Conservation (phyloP, 1,140 invertebrate species). For the Sinella curviseta region DNA sequence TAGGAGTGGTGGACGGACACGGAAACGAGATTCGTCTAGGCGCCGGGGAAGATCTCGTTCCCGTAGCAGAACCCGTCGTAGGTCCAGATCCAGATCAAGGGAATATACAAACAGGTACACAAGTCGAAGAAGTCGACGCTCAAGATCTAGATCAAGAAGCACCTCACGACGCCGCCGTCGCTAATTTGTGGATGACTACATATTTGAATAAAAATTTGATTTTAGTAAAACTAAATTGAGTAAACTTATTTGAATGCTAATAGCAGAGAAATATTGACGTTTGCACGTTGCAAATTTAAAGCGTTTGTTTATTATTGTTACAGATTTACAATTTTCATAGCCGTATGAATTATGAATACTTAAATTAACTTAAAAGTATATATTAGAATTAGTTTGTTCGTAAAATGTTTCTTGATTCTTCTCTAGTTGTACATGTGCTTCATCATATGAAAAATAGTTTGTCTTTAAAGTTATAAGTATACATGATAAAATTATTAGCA, state of each 20-base stretch:
- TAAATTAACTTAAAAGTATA: too few relatives aligned
- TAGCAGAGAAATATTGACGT: background rate
- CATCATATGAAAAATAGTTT: too few relatives aligned
- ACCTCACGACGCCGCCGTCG: background rate
- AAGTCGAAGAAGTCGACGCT: background rate
- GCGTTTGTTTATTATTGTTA: too few relatives aligned
- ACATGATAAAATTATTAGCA: too few relatives aligned
- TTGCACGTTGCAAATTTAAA: background rate
- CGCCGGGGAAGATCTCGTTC: background rate
- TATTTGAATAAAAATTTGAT: background rate
- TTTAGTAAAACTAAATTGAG: too few relatives aligned
- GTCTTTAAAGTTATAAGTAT: too few relatives aligned
- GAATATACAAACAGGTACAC: background rate
- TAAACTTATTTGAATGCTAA: too few relatives aligned
- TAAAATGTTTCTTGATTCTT: too few relatives aligned
- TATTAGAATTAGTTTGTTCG: too few relatives aligned
- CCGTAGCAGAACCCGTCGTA: background rate
- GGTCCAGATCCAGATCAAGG: background rate
- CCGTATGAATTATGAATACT: too few relatives aligned
- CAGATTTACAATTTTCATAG: too few relatives aligned
- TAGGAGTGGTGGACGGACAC: background rate
- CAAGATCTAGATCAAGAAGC: conserved; percentile 10
- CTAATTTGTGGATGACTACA: background rate
- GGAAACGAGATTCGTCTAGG: background rate
- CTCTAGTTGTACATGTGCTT: too few relatives aligned